A percentile compares a stretch with the other conserved stretches of the same genome.
These are phyloP conservation scores for Myathropa florea DNA, from an alignment of 2,888 invertebrate genomes.

Conservation along the genomic window DNA sequence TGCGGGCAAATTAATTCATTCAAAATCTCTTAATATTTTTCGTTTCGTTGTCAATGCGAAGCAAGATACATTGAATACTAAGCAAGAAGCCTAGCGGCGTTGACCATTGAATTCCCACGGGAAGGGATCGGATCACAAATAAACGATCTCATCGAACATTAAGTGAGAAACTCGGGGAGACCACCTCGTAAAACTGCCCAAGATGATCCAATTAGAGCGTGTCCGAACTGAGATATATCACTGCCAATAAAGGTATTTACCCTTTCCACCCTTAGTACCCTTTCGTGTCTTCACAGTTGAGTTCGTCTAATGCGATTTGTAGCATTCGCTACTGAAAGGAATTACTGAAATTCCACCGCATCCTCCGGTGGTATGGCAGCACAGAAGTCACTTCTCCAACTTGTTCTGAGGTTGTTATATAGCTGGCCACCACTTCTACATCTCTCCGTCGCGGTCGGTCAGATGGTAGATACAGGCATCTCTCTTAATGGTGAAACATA, in stretches of 20 bases:
- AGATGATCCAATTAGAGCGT: conserved; percentile 62
- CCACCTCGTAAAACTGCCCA: conserved; percentile 59
- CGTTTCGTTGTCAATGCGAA: not conserved
- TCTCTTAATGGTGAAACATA: conserved; percentile 48
- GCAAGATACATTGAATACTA: not conserved
- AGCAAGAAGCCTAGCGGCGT: not conserved
- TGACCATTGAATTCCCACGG: conserved; percentile 27
- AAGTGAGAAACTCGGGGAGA: conserved; percentile 25
- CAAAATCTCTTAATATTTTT: not conserved
- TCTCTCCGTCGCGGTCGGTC: not conserved
- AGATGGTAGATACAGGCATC: conserved; percentile 51
- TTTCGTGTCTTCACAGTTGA: not conserved
- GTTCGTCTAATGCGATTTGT: conserved; percentile 37
- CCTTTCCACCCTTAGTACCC: not conserved
- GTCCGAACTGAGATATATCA: conserved; percentile 28
- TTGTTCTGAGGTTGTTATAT: conserved; percentile 11
- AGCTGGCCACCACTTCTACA: not conserved
- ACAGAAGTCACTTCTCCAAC: conserved; percentile 34
- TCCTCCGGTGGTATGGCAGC: not conserved
- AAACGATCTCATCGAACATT: conserved; percentile 38
- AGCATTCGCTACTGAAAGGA: conserved; percentile 39
- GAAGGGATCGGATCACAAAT: conserved; percentile 18
- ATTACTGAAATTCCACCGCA: conserved; percentile 45
- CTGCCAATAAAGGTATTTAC: conserved; percentile 11
- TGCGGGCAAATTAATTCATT: conserved; percentile 17